Conservation (phyloP, 2,113 vertebrate species). For the Tachysurus fulvidraco region DNA sequence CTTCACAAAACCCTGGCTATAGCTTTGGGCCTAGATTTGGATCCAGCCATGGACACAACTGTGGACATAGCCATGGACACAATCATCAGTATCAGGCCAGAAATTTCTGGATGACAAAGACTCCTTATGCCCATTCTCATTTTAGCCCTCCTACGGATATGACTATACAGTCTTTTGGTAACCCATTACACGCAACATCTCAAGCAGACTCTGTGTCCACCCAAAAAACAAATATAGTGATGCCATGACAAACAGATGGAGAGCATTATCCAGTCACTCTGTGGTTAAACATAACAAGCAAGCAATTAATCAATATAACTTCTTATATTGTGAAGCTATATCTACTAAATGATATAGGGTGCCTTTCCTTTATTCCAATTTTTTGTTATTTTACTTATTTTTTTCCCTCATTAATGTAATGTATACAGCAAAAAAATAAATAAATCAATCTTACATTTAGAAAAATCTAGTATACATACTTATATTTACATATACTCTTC, state of each 20-base stretch:
- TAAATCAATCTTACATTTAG: not conserved
- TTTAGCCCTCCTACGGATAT: slow-evolving; percentile 9
- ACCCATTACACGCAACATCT: not conserved
- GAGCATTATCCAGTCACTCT: not conserved
- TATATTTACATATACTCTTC: not conserved
- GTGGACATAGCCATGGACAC: slow-evolving; percentile 19
- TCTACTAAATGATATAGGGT: not conserved
- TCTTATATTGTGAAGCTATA: not conserved
- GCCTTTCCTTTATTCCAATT: not conserved
- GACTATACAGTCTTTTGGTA: slow-evolving; percentile 9
- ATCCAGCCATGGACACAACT: slow-evolving; percentile 2
- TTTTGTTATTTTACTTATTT: not conserved
- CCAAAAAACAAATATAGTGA: not conserved
- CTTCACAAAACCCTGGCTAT: slow-evolving; percentile 16
- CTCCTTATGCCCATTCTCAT: slow-evolving; percentile 30
- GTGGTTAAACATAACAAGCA: not conserved
- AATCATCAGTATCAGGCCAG: slow-evolving; percentile 9
- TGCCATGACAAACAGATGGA: not conserved
- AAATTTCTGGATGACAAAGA: slow-evolving; percentile 15
- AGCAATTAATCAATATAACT: not conserved
- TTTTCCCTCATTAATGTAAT: not conserved
- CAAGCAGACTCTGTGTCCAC: slow-evolving; percentile 1
- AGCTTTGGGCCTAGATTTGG: not conserved
- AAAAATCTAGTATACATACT: not conserved
- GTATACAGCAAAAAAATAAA: not conserved